A percentile compares a stretch with the other conserved stretches of the same genome.
phyloP scores from a whole-genome alignment of 2,797 vertebrate species.

The Kryptopterus vitreolus region DNA sequence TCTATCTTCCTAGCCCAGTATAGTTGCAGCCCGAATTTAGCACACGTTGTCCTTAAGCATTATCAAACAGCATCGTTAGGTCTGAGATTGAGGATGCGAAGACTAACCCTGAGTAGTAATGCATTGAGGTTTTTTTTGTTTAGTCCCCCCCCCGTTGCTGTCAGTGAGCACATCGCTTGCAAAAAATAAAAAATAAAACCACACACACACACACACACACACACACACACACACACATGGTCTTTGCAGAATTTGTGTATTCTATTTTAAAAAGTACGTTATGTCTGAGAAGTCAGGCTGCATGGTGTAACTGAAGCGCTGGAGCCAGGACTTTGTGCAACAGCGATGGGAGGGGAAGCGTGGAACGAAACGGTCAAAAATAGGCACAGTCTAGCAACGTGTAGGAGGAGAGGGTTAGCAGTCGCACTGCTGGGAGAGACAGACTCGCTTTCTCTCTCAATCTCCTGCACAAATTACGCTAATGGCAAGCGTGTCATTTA shows the following conservation, averaged over 20 bases:
- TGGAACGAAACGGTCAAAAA: conserved; percentile 34
- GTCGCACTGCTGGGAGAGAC: conserved; percentile 36
- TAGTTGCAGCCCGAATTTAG: conserved; percentile 17
- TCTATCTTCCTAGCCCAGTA: neutral
- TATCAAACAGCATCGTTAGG: neutral
- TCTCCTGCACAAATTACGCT: neutral
- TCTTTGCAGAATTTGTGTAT: neutral
- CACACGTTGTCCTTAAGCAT: neutral
- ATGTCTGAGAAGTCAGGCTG: conserved; percentile 16
- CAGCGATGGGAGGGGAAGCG: conserved; percentile 15
- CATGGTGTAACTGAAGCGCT: neutral
- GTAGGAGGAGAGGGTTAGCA: conserved; percentile 45
- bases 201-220: no score
- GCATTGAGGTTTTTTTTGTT: no score
- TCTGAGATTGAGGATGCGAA: neutral
- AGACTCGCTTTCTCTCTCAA: neutral
- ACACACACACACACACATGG: no score
- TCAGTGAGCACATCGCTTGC: neutral
- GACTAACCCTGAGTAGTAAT: neutral
- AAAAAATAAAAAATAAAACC: neutral
- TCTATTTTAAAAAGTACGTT: conserved; percentile 9
- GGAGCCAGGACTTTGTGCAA: conserved; percentile 24
- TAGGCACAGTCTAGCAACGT: conserved; percentile 44
- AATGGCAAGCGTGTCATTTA: conserved; percentile 21
- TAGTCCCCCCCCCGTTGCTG: no score